phyloP scores from a whole-genome alignment of 2,888 invertebrate genomes.

The Ophion ventricosus region DNA sequence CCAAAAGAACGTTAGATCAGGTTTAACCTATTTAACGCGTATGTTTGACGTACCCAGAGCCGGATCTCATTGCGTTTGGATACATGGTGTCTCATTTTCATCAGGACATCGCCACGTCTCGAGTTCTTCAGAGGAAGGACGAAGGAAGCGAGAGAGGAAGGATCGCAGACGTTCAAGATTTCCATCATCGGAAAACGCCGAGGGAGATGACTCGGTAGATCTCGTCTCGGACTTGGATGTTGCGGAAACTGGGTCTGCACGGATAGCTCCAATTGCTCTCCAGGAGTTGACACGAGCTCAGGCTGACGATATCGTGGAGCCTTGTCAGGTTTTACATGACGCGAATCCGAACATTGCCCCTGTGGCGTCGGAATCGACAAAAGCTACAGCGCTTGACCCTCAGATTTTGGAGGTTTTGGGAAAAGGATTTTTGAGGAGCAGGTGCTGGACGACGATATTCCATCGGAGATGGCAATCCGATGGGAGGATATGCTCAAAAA shows the following conservation, averaged over 20 bases:
- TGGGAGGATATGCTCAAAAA: slow-evolving; percentile 51
- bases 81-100: not conserved
- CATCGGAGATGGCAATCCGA: slow-evolving; percentile 15
- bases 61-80: not conserved
- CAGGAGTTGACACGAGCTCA: slow-evolving; percentile 8
- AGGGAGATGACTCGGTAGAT: slow-evolving; percentile 4
- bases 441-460: slow-evolving; percentile 31
- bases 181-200: slow-evolving; percentile 17
- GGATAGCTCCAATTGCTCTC: not conserved
- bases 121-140: slow-evolving; percentile 22
- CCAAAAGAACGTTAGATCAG: slow-evolving; percentile 15
- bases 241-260: not conserved
- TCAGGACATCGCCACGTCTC: slow-evolving; percentile 17
- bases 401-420: slow-evolving; percentile 25
- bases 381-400: slow-evolving; percentile 15
- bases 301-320: slow-evolving; percentile 14
- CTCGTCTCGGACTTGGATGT: not conserved
- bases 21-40: slow-evolving; percentile 38
- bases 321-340: slow-evolving; percentile 6
- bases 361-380: not conserved
- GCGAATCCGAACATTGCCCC: not conserved
- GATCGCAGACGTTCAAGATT: slow-evolving; percentile 3
- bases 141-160: slow-evolving; percentile 13
- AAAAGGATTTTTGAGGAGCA: slow-evolving; percentile 31
- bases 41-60: slow-evolving; percentile 26